Evolutionary conservation across 2,888 invertebrate species (phyloP), one percentile per base, ranked within the genome.

Genomic region (Parasteatoda lunata): DNA sequence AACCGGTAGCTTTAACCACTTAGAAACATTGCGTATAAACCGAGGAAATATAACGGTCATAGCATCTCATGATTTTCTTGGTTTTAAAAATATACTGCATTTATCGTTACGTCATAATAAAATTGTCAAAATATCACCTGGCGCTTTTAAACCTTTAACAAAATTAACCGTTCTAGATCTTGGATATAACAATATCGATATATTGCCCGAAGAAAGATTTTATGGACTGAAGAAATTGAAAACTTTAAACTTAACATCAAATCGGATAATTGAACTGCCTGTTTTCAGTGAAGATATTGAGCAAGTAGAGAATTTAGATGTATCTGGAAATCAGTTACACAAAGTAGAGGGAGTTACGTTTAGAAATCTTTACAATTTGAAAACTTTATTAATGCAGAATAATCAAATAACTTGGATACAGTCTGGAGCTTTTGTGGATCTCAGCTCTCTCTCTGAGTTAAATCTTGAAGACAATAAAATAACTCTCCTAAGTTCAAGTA

Each of bases 241-340:
- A 11, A 95, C 95, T 93, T 92, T 97, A 4, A 97, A 97, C 91
- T 93, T 97, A 90, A 96, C 96, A 11, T 95, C 94, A 3, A 97
- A 97, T 92, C 95, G 96, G 0, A 93, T 97, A 85, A 78, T 89
- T 11, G 90, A 90, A 80, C 84, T 91, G 5, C 93, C 93, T 9
- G 93, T 93, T 84, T 93, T 97, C 90, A 95, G 88, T 45, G 83
- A 88, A 89, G 95, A 96, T 66, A 93, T 97, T 84, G 94, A 94
- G 75, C 95, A 95, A 91, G 93, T 97, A 88, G 94, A 95, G 78
- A 95, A 95, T 82, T 93, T 97, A 30, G 95, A 96, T 91, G 93
- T 97, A 76, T 94, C 94, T 86, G 93, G 94, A 90, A 97, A 97
- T 91, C 93, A 93, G 90, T 95, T 97, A 90, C 88, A 90, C 13